Base-by-base conservation (phyloP, 2,888 invertebrate species). In the Elmis aenea region DNA sequence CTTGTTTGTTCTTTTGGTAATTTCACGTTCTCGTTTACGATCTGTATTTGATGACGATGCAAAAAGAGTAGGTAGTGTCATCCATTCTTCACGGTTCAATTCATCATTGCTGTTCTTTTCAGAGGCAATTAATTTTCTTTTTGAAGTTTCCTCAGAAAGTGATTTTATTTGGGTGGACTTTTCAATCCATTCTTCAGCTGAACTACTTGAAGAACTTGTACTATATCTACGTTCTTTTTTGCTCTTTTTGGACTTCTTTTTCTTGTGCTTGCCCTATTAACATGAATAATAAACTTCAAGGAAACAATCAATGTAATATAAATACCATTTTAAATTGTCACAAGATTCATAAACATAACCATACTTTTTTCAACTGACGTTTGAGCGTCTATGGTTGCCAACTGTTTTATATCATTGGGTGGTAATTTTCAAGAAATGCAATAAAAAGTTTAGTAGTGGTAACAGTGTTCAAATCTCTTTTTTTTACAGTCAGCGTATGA, bases 81-180 rank as follows among this genome's bases (percentile, higher is more conserved):
- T 87, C 90, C 91, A 91, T 54, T 82, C 80, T 29, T 90, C 88
- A 35, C 85, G 23, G 4, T 21, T 72, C 53, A 73, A 63, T 3
- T 28, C 21, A 57, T 2, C 1, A 43, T 26, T 4, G 18, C 10
- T 20, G 18, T 11, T 32, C 13, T 23, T 26, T 38, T 53, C 56
- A 37, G 52, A 54, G 10, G 38, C 52, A 44, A 55, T 54, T 53
- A 36, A 43, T 33, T 33, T 37, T 48, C 31, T 33, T 34, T 38
- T 33, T 39, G 23, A 20, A 23, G 33, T 36, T 51, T 29, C 45
- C 8, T 18, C 18, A 8, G 18, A 8, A 5, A 18, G n/a, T n/a
- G n/a, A n/a, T n/a, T 14, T 20, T 13, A 22, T 30, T 25, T 13
- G 22, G 20, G 28, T 20, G n/a, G 33, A 38, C 49, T 74, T 77